Base-by-base conservation (phyloP, 2,888 invertebrate genomes). In the Blomia tropicalis region DNA sequence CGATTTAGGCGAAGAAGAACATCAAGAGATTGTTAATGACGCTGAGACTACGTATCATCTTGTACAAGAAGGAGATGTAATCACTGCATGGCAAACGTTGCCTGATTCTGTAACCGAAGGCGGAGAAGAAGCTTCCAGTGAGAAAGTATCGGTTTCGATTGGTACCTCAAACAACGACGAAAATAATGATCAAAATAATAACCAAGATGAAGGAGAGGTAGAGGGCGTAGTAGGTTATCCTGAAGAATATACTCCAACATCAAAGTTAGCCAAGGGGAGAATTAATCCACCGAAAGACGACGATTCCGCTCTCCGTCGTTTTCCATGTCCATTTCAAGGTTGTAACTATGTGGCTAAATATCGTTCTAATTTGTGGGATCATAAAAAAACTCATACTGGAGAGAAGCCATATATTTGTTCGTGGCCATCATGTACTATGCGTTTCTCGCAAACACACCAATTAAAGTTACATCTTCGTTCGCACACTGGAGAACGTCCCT, bases 361-460 rank as follows among this genome's bases (percentile, higher is more conserved):
- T 56, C 54, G 62, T 19, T 56, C 32, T 3, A 62, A 62, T 62
- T 25, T 60, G 2, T 60, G 61, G 61, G 61, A 60, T 41, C 62
- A 62, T 43, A 54, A 54, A 36, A 62, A 62, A 22, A 30, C 56
- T 19, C 62, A 62, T 22, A 62, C 62, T 19, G 56, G 56, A n/a
- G 62, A 56, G 30, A 56, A 56, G n/a, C 62, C 62, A 14, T 54
- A 54, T 14, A 25, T 11, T 27, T 53, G 61, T 53, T n/a, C 30
- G 29, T 60, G 31, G 30, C 62, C 62, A n/a, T 54, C 53, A 17
- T 60, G 61, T 60, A 22, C 23, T 2, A 54, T 54, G 53, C 51
- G 61, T 25, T 60, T 60, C 25, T 53, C 53, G 11, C 61, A 60
- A 30, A 53, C 61, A 51, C 61, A 60, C 19, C 61, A 60, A 60